Evolutionary conservation across 1,140 invertebrate species (phyloP), one percentile per base, ranked within the genome.

Genomic region (Euura lappo): DNA sequence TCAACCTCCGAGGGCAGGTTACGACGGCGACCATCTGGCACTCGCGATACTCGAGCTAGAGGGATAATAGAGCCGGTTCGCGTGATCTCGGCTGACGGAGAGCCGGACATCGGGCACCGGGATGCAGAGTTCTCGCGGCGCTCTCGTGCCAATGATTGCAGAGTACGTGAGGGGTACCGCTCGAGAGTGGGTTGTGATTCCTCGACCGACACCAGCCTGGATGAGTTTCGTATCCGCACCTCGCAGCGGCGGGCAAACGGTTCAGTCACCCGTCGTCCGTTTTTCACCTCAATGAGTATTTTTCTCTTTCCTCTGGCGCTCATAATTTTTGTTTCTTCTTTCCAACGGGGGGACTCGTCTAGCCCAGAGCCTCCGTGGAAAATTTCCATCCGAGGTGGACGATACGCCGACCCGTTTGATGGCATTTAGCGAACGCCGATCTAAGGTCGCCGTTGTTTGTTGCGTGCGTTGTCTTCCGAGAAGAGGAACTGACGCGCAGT

Each of bases 61-160:
- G 65, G 71, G 70, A 77, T 77, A 79, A 77, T 78, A 74, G 73
- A 71, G 72, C 51, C 51, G 13, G 46, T 71, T 80, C 72, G 79
- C 77, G 79, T 77, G 79, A 79, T 78, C 70, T 47, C 13, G 51
- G 47, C 47, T 51, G 11, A 51, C 51, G 8, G 51, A 11, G 47
- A 51, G 47, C 6, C 47, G 3, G 51, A 28, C 70, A 71, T 72
- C 73, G 75, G 72, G 28, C 71, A 69, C 66, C 74, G 8, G 3
- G 66, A 2, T 44, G 13, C 44, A 11, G 28, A 28, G 60, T 42
- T 44, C 44, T 7, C 5, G 8, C 51, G 66, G 51, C 68, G 70
- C 69, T 76, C 75, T 76, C 79, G 75, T 80, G 76, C 76, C 75
- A 79, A 78, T 80, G 73, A 78, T 79, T 78, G 72, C 74, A 66